Evolutionary conservation across 35 echinoderm and acorn worm genomes (phyloP), one percentile per base, ranked within the genome.

Genomic region (Anneissia japonica): DNA sequence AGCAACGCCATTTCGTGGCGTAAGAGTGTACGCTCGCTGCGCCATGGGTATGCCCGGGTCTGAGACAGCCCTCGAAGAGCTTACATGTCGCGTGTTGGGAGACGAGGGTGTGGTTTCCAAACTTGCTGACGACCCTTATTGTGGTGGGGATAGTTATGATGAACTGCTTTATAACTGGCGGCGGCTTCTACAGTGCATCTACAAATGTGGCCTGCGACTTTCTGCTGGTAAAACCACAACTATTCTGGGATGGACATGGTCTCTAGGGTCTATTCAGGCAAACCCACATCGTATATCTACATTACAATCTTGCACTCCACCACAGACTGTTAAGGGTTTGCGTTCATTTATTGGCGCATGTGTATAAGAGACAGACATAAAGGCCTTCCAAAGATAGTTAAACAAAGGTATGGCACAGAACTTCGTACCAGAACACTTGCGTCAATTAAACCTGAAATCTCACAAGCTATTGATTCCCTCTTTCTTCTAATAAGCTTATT

Each of bases 41-140:
- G 89, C 83, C 23, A 89, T 89, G 88, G 64, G 88, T 43, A 89
- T 89, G 80, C 81, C 88, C 0, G 81, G 88, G 12, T 89, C 88
- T 39, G 88, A 89, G 77, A 91, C 84, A 1, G 84, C 75, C 33
- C 89, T 87, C n/a, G 89, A 91, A 74, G 84, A 91, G 32, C 80
- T 91, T 21, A 91, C 87, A 77, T 87, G 89, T 31, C 75, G 55
- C n/a, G 84, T 87, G 37, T 84, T 91, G 1, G 83, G 84, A 17
- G 84, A 91, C 38, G 89, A 82, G 79, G 88, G 88, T 26, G 31
- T 43, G 13, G 75, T 88, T 4, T 79, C 86, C 31, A 92, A 92
- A 46, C 30, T 84, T 55, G 86, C 90, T 46, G 85, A 92, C 77
- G 90, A 88, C 39, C 41, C 89, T 1, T 84, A 92, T 43, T 83